A percentile compares a stretch with the other conserved stretches of the same genome.
These are phyloP conservation scores for Selenia dentaria DNA, from an alignment of 2,888 invertebrate species.

Conservation along the genomic window DNA sequence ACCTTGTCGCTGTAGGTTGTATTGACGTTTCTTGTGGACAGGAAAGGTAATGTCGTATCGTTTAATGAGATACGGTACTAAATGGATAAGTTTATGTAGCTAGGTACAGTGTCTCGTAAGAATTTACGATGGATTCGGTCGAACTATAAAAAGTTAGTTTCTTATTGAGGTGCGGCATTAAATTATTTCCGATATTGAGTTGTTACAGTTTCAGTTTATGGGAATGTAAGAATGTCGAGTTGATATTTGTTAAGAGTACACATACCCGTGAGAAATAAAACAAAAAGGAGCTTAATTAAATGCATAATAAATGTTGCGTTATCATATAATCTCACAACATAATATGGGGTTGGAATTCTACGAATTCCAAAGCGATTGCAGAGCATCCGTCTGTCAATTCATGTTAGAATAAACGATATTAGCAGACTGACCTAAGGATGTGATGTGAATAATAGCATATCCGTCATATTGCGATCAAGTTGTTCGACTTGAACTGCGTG, in stretches of 20 bases:
- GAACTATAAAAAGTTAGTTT: constrained; percentile 38
- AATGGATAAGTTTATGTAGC: constrained; percentile 21
- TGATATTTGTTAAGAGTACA: constrained; percentile 27
- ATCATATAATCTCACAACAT: too few relatives aligned
- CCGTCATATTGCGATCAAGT: too few relatives aligned
- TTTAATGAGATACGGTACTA: constrained; percentile 11
- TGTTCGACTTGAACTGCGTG: too few relatives aligned
- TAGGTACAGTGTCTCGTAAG: constrained; percentile 29
- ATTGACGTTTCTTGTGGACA: constrained; percentile 4
- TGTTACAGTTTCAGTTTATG: constrained; percentile 34
- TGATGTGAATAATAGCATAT: too few relatives aligned
- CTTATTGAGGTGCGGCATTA: constrained; percentile 34
- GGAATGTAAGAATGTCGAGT: constrained; percentile 26
- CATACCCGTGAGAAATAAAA: constrained; percentile 7
- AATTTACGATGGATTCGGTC: constrained; percentile 37
- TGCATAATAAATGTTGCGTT: too few relatives aligned
- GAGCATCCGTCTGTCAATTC: too few relatives aligned
- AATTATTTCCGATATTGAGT: constrained; percentile 37
- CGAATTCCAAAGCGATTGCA: too few relatives aligned
- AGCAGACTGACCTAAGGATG: too few relatives aligned
- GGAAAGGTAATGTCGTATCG: background rate
- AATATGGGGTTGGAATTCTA: too few relatives aligned
- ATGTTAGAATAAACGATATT: too few relatives aligned
- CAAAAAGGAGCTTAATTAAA: too few relatives aligned
- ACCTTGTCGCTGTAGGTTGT: constrained; percentile 11